phyloP scores from a whole-genome alignment of 2,797 vertebrate species.

The Sebastes hubbsi region DNA sequence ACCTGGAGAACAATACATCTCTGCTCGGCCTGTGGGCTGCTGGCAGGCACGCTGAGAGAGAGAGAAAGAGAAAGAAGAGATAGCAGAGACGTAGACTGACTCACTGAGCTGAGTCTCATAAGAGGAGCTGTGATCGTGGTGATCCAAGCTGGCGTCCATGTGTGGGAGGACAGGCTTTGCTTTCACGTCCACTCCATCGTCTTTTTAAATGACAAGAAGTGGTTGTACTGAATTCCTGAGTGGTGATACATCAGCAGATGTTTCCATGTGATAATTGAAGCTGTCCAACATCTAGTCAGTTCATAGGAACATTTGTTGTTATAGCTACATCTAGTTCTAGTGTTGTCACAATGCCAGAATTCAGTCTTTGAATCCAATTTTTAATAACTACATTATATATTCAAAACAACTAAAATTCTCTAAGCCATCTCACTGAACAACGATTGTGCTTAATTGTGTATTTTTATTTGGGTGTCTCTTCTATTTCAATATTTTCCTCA shows the following conservation, averaged over 20 bases:
- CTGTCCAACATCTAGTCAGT: neutral
- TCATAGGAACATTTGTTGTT: neutral
- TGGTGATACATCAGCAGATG: conserved; percentile 13
- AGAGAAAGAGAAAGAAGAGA: conserved; percentile 34
- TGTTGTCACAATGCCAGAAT: neutral
- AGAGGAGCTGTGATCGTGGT: conserved; percentile 56
- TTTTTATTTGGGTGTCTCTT: too few species aligned
- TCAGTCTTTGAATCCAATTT: too few species aligned
- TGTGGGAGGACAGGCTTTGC: conserved; percentile 71
- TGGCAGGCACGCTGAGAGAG: conserved; percentile 51
- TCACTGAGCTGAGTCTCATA: conserved; percentile 58
- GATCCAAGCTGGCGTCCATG: conserved; percentile 55
- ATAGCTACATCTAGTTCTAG: neutral
- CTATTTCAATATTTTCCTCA: neutral
- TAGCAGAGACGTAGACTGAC: conserved; percentile 60
- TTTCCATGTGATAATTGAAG: conserved; percentile 32
- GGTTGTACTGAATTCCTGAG: conserved; percentile 24
- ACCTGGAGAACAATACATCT: conserved; percentile 63
- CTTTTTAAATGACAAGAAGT: conserved; percentile 62
- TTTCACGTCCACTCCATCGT: conserved; percentile 50
- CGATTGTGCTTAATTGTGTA: too few species aligned
- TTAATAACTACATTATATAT: neutral
- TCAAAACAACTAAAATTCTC: neutral
- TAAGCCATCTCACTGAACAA: neutral
- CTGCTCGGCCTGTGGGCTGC: conserved; percentile 59